A percentile compares a stretch with the other conserved stretches of the same genome.
These are phyloP conservation scores for Chloropsis hardwickii DNA, from an alignment of 2,113 vertebrate genomes.

Conservation along the genomic window DNA sequence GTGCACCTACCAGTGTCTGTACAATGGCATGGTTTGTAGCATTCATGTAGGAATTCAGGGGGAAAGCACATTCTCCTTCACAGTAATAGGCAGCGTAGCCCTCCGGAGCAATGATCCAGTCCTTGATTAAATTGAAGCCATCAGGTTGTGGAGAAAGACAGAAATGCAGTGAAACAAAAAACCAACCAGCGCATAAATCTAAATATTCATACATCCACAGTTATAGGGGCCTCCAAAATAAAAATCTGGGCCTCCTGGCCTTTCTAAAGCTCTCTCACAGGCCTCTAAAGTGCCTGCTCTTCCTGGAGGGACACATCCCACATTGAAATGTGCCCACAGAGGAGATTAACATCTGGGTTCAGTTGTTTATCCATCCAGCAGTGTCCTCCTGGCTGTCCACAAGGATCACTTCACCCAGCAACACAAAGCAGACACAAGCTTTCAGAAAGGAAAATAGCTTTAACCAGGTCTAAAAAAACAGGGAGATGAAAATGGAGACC, in stretches of 20 bases:
- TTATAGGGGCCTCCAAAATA: background rate
- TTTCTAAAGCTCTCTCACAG: background rate
- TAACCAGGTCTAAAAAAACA: background rate
- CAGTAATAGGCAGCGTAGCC: slow-evolving; percentile 97
- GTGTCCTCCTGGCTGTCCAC: background rate
- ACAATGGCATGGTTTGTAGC: slow-evolving; percentile 98
- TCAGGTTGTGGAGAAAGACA: background rate
- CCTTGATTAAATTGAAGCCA: slow-evolving; percentile 68
- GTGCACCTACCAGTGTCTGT: slow-evolving; percentile 90
- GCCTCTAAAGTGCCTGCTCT: background rate
- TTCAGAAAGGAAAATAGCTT: background rate
- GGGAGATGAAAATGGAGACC: background rate
- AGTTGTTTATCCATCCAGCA: background rate
- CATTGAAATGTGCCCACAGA: background rate
- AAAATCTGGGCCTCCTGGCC: background rate
- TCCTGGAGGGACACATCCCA: background rate
- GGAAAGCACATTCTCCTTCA: slow-evolving; percentile 96
- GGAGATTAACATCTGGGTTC: background rate
- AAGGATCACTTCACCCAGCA: background rate
- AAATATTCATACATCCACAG: background rate
- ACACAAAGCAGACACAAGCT: background rate
- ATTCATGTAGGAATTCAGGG: slow-evolving; percentile 96
- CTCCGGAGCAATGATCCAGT: slow-evolving; percentile 97
- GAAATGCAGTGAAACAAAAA: background rate
- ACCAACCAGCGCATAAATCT: background rate